A percentile compares a stretch with the other conserved stretches of the same genome.
phyloP scores from a whole-genome alignment of 2,797 vertebrate genomes.

The Prunella strophiata region DNA sequence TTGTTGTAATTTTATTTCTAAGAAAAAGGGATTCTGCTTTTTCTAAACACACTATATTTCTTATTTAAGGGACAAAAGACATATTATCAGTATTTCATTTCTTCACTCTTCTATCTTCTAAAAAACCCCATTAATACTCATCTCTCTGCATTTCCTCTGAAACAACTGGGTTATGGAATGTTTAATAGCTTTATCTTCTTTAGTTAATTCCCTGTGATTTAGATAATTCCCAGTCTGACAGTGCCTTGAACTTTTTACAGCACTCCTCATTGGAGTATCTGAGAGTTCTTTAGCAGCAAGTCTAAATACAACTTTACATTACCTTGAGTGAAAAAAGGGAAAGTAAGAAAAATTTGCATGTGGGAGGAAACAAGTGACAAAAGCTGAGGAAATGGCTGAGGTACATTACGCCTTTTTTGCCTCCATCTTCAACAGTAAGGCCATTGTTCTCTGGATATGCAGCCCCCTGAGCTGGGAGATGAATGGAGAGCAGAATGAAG shows the following conservation, averaged over 20 bases:
- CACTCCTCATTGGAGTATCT: background rate
- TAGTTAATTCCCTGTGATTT: slow-evolving; percentile 19
- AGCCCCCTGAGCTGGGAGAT: background rate
- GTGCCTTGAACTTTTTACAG: slow-evolving; percentile 9
- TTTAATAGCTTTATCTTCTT: slow-evolving; percentile 39
- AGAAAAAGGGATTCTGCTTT: background rate
- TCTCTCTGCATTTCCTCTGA: background rate
- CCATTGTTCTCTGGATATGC: background rate
- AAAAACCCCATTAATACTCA: background rate
- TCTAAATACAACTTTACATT: background rate
- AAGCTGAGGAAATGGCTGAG: background rate
- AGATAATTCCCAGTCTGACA: background rate
- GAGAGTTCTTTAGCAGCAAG: background rate
- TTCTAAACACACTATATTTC: background rate
- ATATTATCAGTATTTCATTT: background rate
- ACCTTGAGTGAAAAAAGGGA: background rate
- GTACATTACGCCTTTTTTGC: background rate
- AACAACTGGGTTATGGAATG: background rate
- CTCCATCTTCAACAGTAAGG: background rate
- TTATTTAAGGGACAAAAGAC: background rate
- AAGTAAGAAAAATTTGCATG: background rate
- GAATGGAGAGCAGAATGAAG: background rate
- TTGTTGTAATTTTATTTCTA: background rate
- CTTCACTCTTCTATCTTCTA: background rate
- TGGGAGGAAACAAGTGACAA: background rate